Conservation (phyloP, 2,888 invertebrate genomes). For the Drosophila kambysellisi region DNA sequence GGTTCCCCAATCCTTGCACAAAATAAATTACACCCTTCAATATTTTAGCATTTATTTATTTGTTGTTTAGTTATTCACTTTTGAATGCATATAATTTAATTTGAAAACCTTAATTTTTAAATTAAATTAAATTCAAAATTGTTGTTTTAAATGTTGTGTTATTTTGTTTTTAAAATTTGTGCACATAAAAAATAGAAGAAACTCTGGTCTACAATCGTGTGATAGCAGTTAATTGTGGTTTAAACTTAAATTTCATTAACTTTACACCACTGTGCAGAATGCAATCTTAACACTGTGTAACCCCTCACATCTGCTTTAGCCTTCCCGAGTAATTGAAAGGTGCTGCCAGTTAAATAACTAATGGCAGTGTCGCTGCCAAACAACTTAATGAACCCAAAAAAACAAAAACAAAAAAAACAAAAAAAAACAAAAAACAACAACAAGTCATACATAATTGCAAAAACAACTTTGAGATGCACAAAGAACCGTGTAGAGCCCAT, state of each 20-base stretch:
- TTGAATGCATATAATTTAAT: neutral
- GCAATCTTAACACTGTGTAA: conserved; percentile 38
- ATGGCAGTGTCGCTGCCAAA: conserved; percentile 49
- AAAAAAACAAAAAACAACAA: conserved; percentile 1
- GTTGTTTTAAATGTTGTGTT: neutral
- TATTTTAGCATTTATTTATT: neutral
- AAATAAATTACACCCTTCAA: too few relatives aligned
- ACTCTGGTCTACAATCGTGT: too few relatives aligned
- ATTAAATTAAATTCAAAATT: neutral
- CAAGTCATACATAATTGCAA: neutral
- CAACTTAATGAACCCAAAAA: conserved; percentile 40
- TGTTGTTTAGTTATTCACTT: neutral
- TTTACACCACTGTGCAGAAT: conserved; percentile 37
- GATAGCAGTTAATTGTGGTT: neutral
- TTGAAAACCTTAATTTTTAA: neutral
- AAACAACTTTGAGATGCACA: conserved; percentile 39
- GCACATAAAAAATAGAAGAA: neutral
- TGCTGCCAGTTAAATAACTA: conserved; percentile 36
- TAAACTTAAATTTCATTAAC: neutral
- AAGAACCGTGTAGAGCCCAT: conserved; percentile 43
- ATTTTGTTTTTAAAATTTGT: too few relatives aligned
- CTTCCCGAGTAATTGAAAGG: conserved; percentile 48
- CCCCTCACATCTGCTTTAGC: conserved; percentile 41
- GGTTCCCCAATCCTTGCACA: too few relatives aligned
- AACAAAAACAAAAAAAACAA: neutral